These are phyloP conservation scores for Lepidostoma basale DNA, from an alignment of 1,140 invertebrate genomes.

Conservation along the genomic window DNA sequence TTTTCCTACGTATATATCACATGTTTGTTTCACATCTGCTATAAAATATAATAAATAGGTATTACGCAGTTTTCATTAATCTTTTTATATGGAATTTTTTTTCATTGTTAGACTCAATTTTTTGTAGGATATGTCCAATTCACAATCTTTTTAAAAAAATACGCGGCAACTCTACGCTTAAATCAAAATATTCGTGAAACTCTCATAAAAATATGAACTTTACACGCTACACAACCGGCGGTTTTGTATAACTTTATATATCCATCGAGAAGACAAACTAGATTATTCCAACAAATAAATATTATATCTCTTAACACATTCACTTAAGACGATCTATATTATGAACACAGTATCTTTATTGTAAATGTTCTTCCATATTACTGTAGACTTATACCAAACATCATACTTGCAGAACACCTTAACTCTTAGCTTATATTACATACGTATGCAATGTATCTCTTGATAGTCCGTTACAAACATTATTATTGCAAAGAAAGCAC, in stretches of 20 bases:
- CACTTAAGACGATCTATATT: constrained; percentile 10
- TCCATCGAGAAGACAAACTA: too few relatives aligned
- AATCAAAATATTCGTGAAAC: constrained; percentile 9
- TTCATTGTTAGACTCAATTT: constrained; percentile 11
- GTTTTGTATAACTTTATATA: constrained; percentile 19
- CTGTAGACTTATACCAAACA: not conserved
- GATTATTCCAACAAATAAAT: too few relatives aligned
- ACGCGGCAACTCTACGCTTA: constrained; percentile 3
- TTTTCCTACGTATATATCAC: constrained; percentile 27
- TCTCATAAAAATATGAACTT: constrained; percentile 19
- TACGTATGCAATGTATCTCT: too few relatives aligned
- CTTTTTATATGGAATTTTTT: constrained; percentile 12
- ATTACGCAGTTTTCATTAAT: not conserved
- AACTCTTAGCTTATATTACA: too few relatives aligned
- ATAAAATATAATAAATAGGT: constrained; percentile 25
- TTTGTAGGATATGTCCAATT: constrained; percentile 26
- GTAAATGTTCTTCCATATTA: constrained; percentile 14
- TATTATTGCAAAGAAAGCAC: constrained; percentile 24
- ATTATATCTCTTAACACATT: constrained; percentile 3
- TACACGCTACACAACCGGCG: constrained; percentile 21
- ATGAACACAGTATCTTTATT: constrained; percentile 29
- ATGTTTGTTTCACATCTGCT: constrained; percentile 27
- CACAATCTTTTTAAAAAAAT: constrained; percentile 3
- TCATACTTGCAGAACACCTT: not conserved
- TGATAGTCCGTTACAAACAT: constrained; percentile 11